Evolutionary conservation across 2,113 vertebrate genomes (phyloP), one percentile per base, ranked within the genome.

Genomic region (Etheostoma spectabile): DNA sequence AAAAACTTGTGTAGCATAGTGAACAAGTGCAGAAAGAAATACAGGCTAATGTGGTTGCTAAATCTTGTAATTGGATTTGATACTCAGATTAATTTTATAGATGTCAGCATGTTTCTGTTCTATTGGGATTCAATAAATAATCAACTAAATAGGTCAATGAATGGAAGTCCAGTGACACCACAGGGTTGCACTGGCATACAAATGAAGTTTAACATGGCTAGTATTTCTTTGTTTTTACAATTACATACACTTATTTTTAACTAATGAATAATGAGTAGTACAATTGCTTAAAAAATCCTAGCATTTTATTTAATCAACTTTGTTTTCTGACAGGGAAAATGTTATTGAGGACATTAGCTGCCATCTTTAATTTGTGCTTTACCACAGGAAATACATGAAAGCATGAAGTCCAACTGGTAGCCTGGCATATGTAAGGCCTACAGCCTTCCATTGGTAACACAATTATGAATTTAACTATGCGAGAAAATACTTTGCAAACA

Each of bases 81-180:
- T 38, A 49, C 15, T 49, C 48, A 1, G 5, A 14, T 13, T 22
- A n/a, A n/a, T 10, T 12, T 19, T 22, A 15, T 19, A 35, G 0
- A 0, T 56, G 12, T 56, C 12, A 52, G 15, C 1, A 0, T 27
- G 15, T 53, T 60, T 60, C 30, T 33, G 0, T 62, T 59, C 42
- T 52, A n/a, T 64, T 67, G 14, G 33, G 15, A 66, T 52, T 59
- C 33, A 69, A 33, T 69, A 51, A 51, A 64, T 75, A 16, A 60
- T 46, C 14, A 53, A 22, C 35, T 33, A 66, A 83, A 12, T 35
- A 68, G 49, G 56, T 65, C n/a, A 63, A 16, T 15, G 2, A 8
- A 10, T 56, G 11, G 49, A 70, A 57, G 30, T 68, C 48, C 56
- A 55, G 56, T 55, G 3, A 35, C 22, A n/a, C 53, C 16, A n/a